A percentile compares a stretch with the other conserved stretches of the same genome.
These are phyloP conservation scores for Lichenostomus cassidix DNA, from an alignment of 2,113 vertebrate species.

Conservation along the genomic window DNA sequence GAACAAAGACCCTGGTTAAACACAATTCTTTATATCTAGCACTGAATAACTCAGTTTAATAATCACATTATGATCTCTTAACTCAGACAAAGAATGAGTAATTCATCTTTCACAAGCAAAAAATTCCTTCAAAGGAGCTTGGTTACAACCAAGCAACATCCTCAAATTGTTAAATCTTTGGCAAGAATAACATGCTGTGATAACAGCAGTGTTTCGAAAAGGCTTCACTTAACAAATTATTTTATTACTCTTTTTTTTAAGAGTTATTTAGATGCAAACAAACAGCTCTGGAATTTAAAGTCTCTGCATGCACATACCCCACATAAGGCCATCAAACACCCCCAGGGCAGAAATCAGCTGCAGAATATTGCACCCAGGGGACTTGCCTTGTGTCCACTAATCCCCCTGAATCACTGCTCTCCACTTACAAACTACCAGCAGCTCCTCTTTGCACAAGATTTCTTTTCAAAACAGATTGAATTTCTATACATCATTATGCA, in stretches of 20 bases:
- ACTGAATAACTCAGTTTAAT: neutral
- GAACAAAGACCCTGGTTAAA: conserved; percentile 46
- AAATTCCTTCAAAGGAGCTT: conserved; percentile 32
- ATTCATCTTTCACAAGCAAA: conserved; percentile 23
- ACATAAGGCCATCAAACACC: neutral
- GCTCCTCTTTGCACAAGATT: neutral
- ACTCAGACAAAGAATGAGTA: conserved; percentile 35
- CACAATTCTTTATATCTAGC: neutral
- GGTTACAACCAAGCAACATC: conserved; percentile 49
- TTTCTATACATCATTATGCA: neutral
- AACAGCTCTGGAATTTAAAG: neutral
- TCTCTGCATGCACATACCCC: neutral
- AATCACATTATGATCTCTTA: conserved; percentile 42
- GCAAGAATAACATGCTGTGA: neutral
- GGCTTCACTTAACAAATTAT: neutral
- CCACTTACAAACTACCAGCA: neutral
- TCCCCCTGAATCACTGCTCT: neutral
- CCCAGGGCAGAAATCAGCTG: neutral
- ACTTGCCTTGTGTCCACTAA: neutral
- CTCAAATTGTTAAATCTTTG: conserved; percentile 50
- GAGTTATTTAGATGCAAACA: neutral
- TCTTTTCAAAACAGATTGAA: conserved; percentile 7
- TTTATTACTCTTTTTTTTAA: neutral
- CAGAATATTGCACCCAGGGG: neutral
- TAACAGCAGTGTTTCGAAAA: neutral